Percentiles rank a stretch among this genome's conserved stretches.
phyloP scores from a whole-genome alignment of 2,797 vertebrate species.

The Onychomys leucogaster region DNA sequence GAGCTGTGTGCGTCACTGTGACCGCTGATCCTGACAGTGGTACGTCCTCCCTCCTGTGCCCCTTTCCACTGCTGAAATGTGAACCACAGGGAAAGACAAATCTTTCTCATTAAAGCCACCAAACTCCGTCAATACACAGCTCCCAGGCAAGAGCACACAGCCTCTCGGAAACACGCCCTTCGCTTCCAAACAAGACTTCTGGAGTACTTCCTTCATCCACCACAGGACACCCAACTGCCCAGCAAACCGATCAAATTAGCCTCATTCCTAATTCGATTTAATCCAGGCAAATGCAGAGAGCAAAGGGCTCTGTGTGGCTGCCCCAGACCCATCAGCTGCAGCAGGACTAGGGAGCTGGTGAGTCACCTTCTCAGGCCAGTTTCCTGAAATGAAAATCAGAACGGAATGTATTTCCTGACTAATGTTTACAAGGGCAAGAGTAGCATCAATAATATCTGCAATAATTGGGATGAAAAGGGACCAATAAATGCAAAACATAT shows the following conservation, averaged over 20 bases:
- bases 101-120: background rate
- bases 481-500: background rate
- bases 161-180: slow-evolving; percentile 7
- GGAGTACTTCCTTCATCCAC: slow-evolving; percentile 33
- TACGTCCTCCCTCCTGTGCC: background rate
- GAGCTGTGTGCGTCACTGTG: background rate
- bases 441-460: slow-evolving; percentile 17
- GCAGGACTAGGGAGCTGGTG: background rate
- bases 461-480: background rate
- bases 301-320: background rate
- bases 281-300: background rate
- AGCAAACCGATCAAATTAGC: slow-evolving; percentile 27
- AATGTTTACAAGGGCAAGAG: slow-evolving; percentile 10
- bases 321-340: background rate
- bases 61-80: background rate
- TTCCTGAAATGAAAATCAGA: slow-evolving; percentile 35
- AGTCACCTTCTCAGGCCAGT: slow-evolving; percentile 45
- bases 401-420: background rate
- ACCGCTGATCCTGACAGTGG: background rate
- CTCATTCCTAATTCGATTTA: slow-evolving; percentile 50
- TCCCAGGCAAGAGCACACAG: background rate
- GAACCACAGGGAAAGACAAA: slow-evolving; percentile 22
- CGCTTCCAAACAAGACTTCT: slow-evolving; percentile 36
- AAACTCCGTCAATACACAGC: background rate
- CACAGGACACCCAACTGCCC: background rate